Evolutionary conservation across 2,888 invertebrate genomes (phyloP).

Genomic region (Hartigia nigra): DNA sequence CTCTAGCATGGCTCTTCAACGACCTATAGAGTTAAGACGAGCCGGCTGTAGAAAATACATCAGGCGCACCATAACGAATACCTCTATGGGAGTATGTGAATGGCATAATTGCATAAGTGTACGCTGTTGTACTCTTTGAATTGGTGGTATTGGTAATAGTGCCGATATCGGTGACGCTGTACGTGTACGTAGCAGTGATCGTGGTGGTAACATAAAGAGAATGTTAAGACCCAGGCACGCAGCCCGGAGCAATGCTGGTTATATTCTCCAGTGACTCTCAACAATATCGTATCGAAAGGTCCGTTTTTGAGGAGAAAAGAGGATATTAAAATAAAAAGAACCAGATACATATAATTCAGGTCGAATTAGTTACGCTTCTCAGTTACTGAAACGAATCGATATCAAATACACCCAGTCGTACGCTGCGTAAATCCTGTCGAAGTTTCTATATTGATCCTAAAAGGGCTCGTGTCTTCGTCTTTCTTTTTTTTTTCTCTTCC

Average conservation of each 20-base stretch:
- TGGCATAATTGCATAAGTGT: constrained; percentile 23
- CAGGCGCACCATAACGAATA: constrained; percentile 15
- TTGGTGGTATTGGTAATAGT: neutral
- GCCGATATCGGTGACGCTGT: neutral
- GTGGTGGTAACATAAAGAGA: constrained; percentile 19
- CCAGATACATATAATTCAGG: neutral
- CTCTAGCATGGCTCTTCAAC: neutral
- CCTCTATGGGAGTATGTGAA: constrained; percentile 21
- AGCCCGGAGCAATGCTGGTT: constrained; percentile 47
- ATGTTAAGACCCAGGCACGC: constrained; percentile 35
- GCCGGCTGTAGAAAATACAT: neutral
- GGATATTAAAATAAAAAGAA: neutral
- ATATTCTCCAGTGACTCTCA: constrained; percentile 50
- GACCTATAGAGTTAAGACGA: neutral
- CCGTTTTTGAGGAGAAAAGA: constrained; percentile 4
- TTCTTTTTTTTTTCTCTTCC: constrained; percentile 23
- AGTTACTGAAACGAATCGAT: neutral
- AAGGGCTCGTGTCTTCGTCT: constrained; percentile 13
- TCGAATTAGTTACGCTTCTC: neutral
- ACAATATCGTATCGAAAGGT: neutral
- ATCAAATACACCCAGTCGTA: neutral
- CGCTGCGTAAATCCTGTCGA: neutral
- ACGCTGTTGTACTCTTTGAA: neutral
- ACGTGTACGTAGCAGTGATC: neutral
- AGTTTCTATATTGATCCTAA: constrained; percentile 32